Percentiles rank a stretch among this genome's conserved stretches.
These are phyloP conservation scores for Megathymus violae DNA, from an alignment of 1,140 invertebrate genomes.

Conservation along the genomic window DNA sequence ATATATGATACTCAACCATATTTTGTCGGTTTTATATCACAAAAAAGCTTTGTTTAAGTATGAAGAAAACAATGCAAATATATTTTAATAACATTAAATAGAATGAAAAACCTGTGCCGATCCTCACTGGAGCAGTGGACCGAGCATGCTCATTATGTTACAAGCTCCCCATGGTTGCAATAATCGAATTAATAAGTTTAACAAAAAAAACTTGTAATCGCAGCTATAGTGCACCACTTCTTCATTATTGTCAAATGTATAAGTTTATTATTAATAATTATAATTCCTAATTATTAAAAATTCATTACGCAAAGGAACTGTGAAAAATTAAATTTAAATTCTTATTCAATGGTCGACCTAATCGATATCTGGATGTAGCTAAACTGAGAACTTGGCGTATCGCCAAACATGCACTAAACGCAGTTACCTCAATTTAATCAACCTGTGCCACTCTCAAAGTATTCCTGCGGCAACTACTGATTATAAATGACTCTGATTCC, in stretches of 20 bases:
- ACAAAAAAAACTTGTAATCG: no score
- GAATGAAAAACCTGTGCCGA: no score
- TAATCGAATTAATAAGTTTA: no score
- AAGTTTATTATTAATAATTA: no score
- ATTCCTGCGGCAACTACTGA: conserved; percentile 1
- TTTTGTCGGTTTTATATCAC: not conserved
- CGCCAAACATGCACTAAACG: conserved; percentile 50
- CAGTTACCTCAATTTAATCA: conserved; percentile 52
- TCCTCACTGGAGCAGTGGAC: no score
- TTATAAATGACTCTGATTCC: conserved; percentile 13
- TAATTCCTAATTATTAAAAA: not conserved
- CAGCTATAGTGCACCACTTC: no score
- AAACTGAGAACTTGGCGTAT: conserved; percentile 45
- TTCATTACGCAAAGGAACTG: not conserved
- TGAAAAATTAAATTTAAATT: conserved; percentile 23
- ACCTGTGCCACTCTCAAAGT: conserved; percentile 25
- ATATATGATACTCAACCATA: not conserved
- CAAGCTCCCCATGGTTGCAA: no score
- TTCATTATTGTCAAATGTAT: no score
- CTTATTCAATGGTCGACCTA: conserved; percentile 50
- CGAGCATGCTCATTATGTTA: no score
- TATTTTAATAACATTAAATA: no score
- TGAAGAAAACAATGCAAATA: no score
- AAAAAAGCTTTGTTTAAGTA: no score
- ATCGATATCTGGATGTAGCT: conserved; percentile 51